A percentile compares a stretch with the other conserved stretches of the same genome.
phyloP scores from a whole-genome alignment of 1,140 invertebrate genomes.

The Megathymus violae region DNA sequence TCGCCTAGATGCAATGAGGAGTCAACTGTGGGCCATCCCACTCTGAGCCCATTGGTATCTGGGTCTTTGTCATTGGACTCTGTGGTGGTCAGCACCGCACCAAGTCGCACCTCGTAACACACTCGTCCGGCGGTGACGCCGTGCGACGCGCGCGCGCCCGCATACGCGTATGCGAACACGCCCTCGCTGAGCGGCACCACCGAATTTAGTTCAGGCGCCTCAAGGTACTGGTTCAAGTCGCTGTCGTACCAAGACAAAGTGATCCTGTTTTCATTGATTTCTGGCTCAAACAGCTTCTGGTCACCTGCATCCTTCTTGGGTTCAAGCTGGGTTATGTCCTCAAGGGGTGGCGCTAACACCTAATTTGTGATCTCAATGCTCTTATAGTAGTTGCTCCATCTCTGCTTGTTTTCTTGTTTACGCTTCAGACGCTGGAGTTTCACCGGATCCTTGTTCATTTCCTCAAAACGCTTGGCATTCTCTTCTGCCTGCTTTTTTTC shows the following conservation, averaged over 20 bases:
- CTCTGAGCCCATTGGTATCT: slow-evolving; percentile 87
- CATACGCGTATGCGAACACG: slow-evolving; percentile 95
- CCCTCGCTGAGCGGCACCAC: slow-evolving; percentile 92
- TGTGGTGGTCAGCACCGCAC: slow-evolving; percentile 58
- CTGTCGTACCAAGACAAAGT: slow-evolving; percentile 96
- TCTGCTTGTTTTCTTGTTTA: slow-evolving; percentile 71
- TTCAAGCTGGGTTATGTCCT: too few species aligned
- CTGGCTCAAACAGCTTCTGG: slow-evolving; percentile 84
- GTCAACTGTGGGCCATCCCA: slow-evolving; percentile 92
- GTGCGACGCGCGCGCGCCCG: slow-evolving; percentile 92
- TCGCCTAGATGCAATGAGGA: slow-evolving; percentile 92
- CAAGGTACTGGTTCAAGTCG: slow-evolving; percentile 94
- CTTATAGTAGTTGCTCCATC: slow-evolving; percentile 77
- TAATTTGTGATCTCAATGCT: slow-evolving; percentile 69
- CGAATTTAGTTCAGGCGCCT: slow-evolving; percentile 88
- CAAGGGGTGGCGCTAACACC: slow-evolving; percentile 64
- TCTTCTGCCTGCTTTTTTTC: slow-evolving; percentile 67
- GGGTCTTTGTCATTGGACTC: slow-evolving; percentile 56
- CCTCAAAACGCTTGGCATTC: slow-evolving; percentile 63
- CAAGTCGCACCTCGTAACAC: slow-evolving; percentile 88
- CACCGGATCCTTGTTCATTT: slow-evolving; percentile 65
- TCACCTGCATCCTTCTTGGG: slow-evolving; percentile 48
- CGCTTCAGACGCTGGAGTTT: slow-evolving; percentile 66
- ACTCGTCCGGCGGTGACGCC: slow-evolving; percentile 92
- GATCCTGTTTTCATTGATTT: slow-evolving; percentile 85